These are phyloP conservation scores for Valencia hispanica DNA, from an alignment of 2,797 vertebrate species.

Conservation along the genomic window DNA sequence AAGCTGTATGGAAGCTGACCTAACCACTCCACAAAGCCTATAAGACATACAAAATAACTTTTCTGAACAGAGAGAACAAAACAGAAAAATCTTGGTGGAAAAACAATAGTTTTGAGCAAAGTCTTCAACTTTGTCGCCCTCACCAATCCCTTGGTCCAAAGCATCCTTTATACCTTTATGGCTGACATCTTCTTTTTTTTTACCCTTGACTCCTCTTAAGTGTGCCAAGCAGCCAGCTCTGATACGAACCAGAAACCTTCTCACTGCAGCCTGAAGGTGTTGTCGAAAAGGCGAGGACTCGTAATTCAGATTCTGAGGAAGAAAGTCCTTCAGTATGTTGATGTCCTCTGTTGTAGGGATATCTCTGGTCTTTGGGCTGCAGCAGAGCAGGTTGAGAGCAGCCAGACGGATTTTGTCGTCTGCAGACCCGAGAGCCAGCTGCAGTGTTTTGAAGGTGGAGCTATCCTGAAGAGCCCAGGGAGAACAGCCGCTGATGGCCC, in stretches of 20 bases:
- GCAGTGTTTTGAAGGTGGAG: slow-evolving; percentile 70
- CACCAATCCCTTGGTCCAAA: slow-evolving; percentile 83
- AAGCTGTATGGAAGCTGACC: slow-evolving; percentile 78
- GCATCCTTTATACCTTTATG: slow-evolving; percentile 25
- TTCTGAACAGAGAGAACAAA: not conserved
- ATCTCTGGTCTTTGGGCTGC: slow-evolving; percentile 84
- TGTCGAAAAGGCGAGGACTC: slow-evolving; percentile 90
- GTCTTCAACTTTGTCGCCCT: slow-evolving; percentile 38
- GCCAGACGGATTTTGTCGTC: slow-evolving; percentile 87
- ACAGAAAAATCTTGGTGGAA: not conserved
- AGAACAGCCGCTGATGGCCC: slow-evolving; percentile 62
- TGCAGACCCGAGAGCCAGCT: slow-evolving; percentile 75
- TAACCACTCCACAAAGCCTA: slow-evolving; percentile 89
- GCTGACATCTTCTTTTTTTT: slow-evolving; percentile 3
- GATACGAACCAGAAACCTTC: slow-evolving; percentile 84
- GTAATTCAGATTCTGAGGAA: slow-evolving; percentile 88
- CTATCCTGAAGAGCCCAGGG: slow-evolving; percentile 64
- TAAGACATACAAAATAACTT: not conserved
- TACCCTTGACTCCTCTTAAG: slow-evolving; percentile 72
- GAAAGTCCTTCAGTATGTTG: slow-evolving; percentile 76
- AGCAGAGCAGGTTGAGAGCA: slow-evolving; percentile 84
- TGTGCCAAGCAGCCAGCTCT: slow-evolving; percentile 85
- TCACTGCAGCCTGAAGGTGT: slow-evolving; percentile 84
- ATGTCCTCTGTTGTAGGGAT: slow-evolving; percentile 75
- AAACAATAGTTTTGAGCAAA: not conserved